phyloP scores from a whole-genome alignment of 2,113 vertebrate species.

The Apaloderma vittatum region DNA sequence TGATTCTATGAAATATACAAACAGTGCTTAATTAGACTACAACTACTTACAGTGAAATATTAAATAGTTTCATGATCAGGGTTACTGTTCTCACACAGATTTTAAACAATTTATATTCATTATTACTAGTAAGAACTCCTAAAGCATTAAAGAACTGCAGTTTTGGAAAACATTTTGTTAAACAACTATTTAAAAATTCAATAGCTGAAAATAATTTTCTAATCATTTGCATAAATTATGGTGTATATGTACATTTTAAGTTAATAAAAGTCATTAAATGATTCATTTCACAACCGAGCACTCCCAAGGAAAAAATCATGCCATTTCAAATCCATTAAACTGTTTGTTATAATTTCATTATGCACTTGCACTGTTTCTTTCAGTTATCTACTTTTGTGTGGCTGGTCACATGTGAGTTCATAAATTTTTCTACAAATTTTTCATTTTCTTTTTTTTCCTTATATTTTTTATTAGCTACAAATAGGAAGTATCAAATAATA shows the following conservation, averaged over 20 bases:
- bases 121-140: not conserved
- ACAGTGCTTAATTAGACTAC: not conserved
- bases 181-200: not conserved
- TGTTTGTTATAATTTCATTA: not conserved
- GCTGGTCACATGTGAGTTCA: not conserved
- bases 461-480: not conserved
- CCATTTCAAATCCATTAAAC: not conserved
- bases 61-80: not conserved
- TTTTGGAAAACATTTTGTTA: not conserved
- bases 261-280: not conserved
- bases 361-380: not conserved
- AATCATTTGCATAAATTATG: not conserved
- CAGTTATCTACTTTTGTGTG: not conserved
- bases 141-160: not conserved
- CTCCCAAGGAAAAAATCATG: not conserved
- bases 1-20: not conserved
- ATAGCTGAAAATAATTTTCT: not conserved
- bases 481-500: not conserved
- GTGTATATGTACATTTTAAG: not conserved
- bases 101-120: not conserved
- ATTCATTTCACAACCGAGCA: not conserved
- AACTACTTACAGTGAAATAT: not conserved
- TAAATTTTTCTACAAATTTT: not conserved
- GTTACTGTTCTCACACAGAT: not conserved
- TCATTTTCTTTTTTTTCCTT: not conserved